These are phyloP conservation scores for Meghimatium bilineatum DNA, from an alignment of 2,888 invertebrate genomes.

Conservation along the genomic window DNA sequence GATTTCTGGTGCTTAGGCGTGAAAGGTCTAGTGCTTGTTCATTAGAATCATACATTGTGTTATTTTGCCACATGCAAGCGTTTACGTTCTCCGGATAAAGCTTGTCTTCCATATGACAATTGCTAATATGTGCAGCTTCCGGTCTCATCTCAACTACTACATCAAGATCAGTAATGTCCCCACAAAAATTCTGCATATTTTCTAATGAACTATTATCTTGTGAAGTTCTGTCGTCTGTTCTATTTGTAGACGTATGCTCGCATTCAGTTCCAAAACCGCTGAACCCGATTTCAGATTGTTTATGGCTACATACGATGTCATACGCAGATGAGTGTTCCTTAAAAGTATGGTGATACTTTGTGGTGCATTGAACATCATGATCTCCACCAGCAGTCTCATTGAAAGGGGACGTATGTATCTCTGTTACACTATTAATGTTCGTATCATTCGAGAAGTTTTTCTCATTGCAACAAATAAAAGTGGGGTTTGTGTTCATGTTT, in stretches of 20 bases:
- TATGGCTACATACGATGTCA: background rate
- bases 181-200: background rate
- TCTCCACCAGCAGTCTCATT: background rate
- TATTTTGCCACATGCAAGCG: too few relatives aligned
- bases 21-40: constrained; percentile 1
- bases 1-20: background rate
- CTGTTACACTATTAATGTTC: too few relatives aligned
- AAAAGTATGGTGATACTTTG: too few relatives aligned
- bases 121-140: background rate
- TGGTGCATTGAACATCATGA: background rate
- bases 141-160: background rate
- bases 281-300: background rate
- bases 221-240: background rate
- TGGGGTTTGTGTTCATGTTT: too few relatives aligned
- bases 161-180: background rate
- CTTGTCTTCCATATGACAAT: background rate
- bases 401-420: too few relatives aligned
- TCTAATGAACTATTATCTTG: background rate
- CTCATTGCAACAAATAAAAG: too few relatives aligned
- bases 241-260: background rate
- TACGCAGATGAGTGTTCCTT: background rate
- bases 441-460: too few relatives aligned
- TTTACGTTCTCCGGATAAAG: background rate
- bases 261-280: background rate
- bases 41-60: background rate